Conservation (phyloP, 2,888 invertebrate species). For the Nebria salina region DNA sequence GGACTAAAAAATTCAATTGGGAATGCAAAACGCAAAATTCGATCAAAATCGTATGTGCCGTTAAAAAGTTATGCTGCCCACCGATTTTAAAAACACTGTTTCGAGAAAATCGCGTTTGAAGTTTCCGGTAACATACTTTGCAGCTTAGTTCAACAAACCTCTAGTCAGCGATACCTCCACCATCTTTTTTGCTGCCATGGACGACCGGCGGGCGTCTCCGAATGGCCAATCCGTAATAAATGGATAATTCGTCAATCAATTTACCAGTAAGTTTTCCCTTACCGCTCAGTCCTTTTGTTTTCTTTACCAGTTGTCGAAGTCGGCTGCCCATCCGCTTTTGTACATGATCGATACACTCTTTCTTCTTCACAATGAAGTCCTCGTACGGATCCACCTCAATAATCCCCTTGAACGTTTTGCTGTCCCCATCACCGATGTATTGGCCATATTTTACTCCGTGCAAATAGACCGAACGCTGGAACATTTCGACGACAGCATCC, state of each 20-base stretch:
- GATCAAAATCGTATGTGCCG: no score
- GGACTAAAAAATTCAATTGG: no score
- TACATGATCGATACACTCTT: slow-evolving; percentile 43
- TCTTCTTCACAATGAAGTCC: slow-evolving; percentile 39
- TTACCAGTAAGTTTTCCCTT: slow-evolving; percentile 22
- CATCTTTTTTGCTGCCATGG: no score
- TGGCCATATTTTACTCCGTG: slow-evolving; percentile 35
- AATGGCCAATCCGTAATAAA: slow-evolving; percentile 37
- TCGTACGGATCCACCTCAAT: slow-evolving; percentile 36
- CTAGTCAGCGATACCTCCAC: no score
- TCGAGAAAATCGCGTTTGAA: no score
- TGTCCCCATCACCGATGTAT: slow-evolving; percentile 46
- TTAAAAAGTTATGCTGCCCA: no score
- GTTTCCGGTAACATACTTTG: no score
- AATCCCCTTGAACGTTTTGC: slow-evolving; percentile 36
- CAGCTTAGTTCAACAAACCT: no score
- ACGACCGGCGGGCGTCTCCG: no score
- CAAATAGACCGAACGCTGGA: slow-evolving; percentile 21
- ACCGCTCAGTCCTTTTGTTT: slow-evolving; percentile 38
- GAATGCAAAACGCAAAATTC: no score
- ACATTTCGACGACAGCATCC: slow-evolving; percentile 36
- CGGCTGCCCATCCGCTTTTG: slow-evolving; percentile 36
- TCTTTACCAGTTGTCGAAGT: slow-evolving; percentile 27
- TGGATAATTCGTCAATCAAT: slow-evolving; percentile 28
- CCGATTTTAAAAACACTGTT: no score